These are phyloP conservation scores for Meiosimyza platycephala DNA, from an alignment of 2,888 invertebrate species.

Conservation along the genomic window DNA sequence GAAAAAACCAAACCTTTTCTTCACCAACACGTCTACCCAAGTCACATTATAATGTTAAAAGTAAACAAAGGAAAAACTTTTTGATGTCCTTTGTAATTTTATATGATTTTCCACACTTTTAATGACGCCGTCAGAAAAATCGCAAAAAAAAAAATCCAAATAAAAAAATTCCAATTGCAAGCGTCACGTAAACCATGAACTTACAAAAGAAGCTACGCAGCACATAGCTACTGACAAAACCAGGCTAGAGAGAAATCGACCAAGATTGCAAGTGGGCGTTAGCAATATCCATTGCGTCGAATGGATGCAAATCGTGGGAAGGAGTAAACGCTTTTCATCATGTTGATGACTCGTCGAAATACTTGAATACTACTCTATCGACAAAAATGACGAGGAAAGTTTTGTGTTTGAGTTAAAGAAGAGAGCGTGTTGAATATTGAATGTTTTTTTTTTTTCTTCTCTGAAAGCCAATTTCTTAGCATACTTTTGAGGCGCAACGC, in stretches of 20 bases:
- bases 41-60: neutral
- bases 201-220: constrained; percentile 16
- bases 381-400: constrained; percentile 32
- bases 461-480: too few species aligned
- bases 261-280: neutral
- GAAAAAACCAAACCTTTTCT: neutral
- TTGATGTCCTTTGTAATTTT: constrained; percentile 26
- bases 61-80: neutral
- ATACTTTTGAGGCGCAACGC: too few species aligned
- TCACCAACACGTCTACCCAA: neutral
- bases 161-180: neutral
- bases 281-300: too few species aligned
- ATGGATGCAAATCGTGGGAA: neutral
- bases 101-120: constrained; percentile 29
- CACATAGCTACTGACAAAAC: neutral
- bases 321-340: constrained; percentile 34
- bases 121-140: constrained; percentile 14
- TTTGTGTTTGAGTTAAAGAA: constrained; percentile 25
- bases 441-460: too few species aligned
- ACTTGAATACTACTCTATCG: constrained; percentile 41
- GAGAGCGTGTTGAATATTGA: neutral
- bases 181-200: constrained; percentile 35
- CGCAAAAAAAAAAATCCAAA: neutral
- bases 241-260: neutral
- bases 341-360: constrained; percentile 39